Conservation (phyloP, 2,797 vertebrate genomes). For the Threskiornis aethiopicus region DNA sequence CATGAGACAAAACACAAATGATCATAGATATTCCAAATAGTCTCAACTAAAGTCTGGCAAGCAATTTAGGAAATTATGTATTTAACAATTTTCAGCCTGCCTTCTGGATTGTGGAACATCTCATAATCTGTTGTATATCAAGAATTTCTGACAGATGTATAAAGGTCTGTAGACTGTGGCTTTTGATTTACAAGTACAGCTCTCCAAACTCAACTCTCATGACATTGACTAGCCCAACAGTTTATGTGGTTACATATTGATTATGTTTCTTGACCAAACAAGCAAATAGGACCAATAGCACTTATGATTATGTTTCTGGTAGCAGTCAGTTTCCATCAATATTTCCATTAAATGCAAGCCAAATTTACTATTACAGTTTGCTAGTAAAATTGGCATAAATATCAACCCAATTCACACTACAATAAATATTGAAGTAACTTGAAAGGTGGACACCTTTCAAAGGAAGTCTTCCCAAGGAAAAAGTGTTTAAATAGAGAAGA, state of each 20-base stretch:
- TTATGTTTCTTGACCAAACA: not conserved
- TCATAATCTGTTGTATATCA: not conserved
- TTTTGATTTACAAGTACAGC: not conserved
- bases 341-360: not conserved
- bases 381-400: not conserved
- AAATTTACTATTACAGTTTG: not conserved
- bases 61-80: not conserved
- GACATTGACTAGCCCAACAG: not conserved
- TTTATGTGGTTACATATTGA: not conserved
- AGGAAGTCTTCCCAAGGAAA: not conserved
- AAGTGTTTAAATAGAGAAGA: not conserved
- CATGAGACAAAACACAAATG: not conserved
- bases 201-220: not conserved
- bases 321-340: not conserved
- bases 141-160: not conserved
- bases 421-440: not conserved
- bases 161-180: not conserved
- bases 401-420: not conserved
- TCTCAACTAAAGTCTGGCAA: not conserved
- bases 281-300: not conserved
- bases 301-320: not conserved
- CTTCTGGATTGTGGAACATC: not conserved
- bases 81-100: not conserved
- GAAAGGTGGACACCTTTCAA: not conserved
- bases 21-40: not conserved